Conservation (phyloP, 2,888 invertebrate species). For the Falcaria lacertinaria region DNA sequence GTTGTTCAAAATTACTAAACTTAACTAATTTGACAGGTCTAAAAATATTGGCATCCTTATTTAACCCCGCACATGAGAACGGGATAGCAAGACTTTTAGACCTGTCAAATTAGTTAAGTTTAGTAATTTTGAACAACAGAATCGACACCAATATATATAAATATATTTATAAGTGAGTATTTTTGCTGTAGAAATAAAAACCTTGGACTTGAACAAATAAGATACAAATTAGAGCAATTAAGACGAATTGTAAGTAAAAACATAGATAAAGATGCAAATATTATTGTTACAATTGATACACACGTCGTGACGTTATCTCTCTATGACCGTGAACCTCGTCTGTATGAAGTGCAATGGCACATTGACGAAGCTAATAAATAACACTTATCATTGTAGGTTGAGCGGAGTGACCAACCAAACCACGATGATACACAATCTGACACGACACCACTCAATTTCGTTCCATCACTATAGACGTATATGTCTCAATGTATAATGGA, state of each 20-base stretch:
- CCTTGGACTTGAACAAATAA: not conserved
- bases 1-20: too few relatives aligned
- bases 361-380: slow-evolving; percentile 64
- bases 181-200: not conserved
- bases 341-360: slow-evolving; percentile 69
- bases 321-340: slow-evolving; percentile 68
- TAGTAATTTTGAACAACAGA: too few relatives aligned
- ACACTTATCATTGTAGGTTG: slow-evolving; percentile 60
- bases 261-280: slow-evolving; percentile 1
- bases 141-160: too few relatives aligned
- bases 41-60: too few relatives aligned
- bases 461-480: not conserved
- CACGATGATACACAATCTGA: slow-evolving; percentile 28
- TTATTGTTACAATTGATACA: slow-evolving; percentile 29
- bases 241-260: not conserved
- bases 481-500: slow-evolving; percentile 26
- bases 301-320: slow-evolving; percentile 28
- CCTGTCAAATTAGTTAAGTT: too few relatives aligned
- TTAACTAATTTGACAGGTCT: too few relatives aligned
- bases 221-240: not conserved
- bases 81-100: too few relatives aligned
- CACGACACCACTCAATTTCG: not conserved
- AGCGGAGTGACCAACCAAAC: slow-evolving; percentile 50
- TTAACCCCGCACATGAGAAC: too few relatives aligned
- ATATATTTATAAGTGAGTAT: slow-evolving; percentile 1